phyloP scores from a whole-genome alignment of 2,797 vertebrate genomes.

The Pterois miles region DNA sequence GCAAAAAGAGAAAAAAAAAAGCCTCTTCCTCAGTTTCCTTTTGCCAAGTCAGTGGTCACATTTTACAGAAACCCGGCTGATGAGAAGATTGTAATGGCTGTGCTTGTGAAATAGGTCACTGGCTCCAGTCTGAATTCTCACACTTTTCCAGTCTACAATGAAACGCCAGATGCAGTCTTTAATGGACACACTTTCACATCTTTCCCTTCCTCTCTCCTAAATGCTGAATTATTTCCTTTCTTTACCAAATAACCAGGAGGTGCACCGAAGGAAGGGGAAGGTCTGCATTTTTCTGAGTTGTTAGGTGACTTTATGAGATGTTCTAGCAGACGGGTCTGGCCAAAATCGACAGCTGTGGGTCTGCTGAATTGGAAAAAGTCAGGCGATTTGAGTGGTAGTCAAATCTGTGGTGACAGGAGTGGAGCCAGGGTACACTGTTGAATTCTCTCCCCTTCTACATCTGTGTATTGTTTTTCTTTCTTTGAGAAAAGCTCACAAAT shows the following conservation, averaged over 20 bases:
- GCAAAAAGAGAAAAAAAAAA: neutral
- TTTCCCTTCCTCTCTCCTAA: neutral
- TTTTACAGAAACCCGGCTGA: constrained; percentile 4
- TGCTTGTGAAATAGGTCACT: constrained; percentile 13
- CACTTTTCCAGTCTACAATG: constrained; percentile 14
- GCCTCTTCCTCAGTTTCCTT: neutral
- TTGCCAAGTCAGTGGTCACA: constrained; percentile 21
- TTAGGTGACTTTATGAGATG: constrained; percentile 51
- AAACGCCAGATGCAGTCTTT: constrained; percentile 4
- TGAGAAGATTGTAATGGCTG: neutral
- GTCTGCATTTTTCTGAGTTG: constrained; percentile 35
- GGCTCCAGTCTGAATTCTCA: constrained; percentile 18
- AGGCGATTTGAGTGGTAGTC: neutral
- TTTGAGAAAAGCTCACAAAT: neutral
- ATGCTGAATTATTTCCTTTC: constrained; percentile 22
- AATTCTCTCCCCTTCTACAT: neutral
- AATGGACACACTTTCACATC: neutral
- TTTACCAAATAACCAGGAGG: neutral
- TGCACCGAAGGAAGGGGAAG: neutral
- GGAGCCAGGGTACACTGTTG: neutral
- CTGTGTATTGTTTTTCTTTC: neutral
- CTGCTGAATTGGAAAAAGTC: constrained; percentile 7
- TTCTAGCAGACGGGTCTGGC: constrained; percentile 35
- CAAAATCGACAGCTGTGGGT: constrained; percentile 46
- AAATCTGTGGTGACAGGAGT: neutral